Conservation (phyloP, 2,888 invertebrate genomes). For the Sipha maydis region DNA sequence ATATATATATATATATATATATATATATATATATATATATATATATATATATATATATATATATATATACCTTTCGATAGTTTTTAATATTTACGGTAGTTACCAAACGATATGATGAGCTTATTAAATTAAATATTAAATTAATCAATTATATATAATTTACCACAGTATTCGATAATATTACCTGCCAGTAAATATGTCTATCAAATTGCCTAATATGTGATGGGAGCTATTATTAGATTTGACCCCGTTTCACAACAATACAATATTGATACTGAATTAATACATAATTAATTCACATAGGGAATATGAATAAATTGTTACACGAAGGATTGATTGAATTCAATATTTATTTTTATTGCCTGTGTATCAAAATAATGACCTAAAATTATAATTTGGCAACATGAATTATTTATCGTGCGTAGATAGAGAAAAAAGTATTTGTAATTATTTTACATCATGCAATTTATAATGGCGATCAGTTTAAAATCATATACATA, state of each 20-base stretch:
- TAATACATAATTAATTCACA: constrained; percentile 44
- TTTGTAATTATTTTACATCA: not conserved
- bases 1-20: too few relatives aligned
- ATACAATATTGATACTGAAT: constrained; percentile 35
- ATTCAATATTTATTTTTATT: constrained; percentile 51
- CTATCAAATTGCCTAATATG: not conserved
- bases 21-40: too few relatives aligned
- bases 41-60: too few relatives aligned
- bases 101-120: not conserved
- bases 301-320: not conserved
- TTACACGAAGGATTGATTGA: constrained; percentile 22
- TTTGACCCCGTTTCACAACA: constrained; percentile 6
- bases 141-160: not conserved
- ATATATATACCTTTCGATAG: not conserved
- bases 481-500: constrained; percentile 17
- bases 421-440: constrained; percentile 20
- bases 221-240: not conserved
- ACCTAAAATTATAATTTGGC: constrained; percentile 56
- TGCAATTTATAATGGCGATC: not conserved
- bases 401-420: constrained; percentile 25
- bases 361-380: constrained; percentile 44
- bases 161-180: not conserved
- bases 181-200: not conserved
- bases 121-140: too few relatives aligned
- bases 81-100: not conserved